These are phyloP conservation scores for Fringilla coelebs DNA, from an alignment of 2,797 vertebrate genomes.

Conservation along the genomic window DNA sequence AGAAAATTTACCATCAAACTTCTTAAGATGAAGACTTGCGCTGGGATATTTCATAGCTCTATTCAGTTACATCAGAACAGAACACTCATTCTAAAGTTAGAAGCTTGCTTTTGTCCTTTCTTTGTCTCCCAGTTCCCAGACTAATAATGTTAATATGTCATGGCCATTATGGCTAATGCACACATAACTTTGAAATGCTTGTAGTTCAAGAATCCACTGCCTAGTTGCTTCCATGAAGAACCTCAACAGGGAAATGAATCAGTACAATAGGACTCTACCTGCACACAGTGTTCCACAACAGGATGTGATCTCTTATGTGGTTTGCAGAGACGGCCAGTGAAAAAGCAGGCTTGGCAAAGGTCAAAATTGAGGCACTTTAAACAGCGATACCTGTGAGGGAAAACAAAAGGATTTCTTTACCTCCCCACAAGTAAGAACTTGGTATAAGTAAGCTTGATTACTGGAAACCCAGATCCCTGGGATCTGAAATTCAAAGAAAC, in stretches of 20 bases:
- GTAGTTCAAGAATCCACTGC: not conserved
- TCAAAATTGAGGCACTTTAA: conserved; percentile 86
- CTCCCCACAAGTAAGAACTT: not conserved
- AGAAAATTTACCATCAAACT: not conserved
- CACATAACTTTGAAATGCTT: not conserved
- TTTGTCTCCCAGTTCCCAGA: not conserved
- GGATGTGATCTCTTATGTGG: conserved; percentile 82
- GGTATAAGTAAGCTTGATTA: not conserved
- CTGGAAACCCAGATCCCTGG: not conserved
- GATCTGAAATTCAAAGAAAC: not conserved
- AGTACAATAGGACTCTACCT: conserved; percentile 69
- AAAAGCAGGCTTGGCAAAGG: conserved; percentile 86
- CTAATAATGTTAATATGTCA: not conserved
- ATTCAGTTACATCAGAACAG: not conserved
- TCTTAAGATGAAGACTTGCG: not conserved
- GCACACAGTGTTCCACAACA: conserved; percentile 77
- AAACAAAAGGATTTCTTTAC: not conserved
- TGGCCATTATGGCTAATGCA: not conserved
- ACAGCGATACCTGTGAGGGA: conserved; percentile 80
- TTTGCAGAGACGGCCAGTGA: conserved; percentile 70
- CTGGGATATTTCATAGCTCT: not conserved
- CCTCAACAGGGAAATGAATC: not conserved
- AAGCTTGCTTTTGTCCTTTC: not conserved
- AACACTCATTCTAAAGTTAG: not conserved
- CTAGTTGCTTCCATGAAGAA: not conserved